Percentiles rank a stretch among this genome's conserved stretches.
Evolutionary conservation across 2,797 vertebrate genomes (phyloP).

Genomic region (Rhabdophis nuchalis): DNA sequence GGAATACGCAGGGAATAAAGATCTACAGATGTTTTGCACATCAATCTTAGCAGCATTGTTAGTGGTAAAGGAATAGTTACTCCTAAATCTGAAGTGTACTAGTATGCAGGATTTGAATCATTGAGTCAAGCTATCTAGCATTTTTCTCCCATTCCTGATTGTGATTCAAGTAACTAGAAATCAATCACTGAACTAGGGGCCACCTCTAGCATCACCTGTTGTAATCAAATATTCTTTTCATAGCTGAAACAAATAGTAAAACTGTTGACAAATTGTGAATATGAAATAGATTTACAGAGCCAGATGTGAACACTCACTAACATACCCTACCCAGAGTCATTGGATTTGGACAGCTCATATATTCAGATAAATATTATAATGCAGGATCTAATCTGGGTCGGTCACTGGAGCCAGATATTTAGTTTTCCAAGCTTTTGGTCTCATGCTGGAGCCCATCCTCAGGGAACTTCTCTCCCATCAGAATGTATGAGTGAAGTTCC

Average conservation of each 20-base stretch:
- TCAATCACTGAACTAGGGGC: background rate
- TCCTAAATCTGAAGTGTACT: background rate
- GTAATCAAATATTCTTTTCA: background rate
- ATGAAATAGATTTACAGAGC: background rate
- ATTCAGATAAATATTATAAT: background rate
- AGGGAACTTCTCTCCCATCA: background rate
- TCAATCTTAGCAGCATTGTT: background rate
- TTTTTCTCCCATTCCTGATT: background rate
- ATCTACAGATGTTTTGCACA: background rate
- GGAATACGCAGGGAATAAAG: background rate
- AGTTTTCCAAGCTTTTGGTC: background rate
- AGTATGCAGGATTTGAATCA: background rate
- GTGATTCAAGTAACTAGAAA: background rate
- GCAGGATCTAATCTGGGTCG: background rate
- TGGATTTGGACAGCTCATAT: background rate
- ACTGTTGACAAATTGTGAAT: background rate
- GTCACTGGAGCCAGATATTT: background rate
- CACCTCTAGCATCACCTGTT: background rate
- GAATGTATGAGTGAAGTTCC: background rate
- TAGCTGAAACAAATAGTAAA: background rate
- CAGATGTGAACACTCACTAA: background rate
- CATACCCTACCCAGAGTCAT: background rate
- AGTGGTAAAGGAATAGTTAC: background rate
- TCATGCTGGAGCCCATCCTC: background rate
- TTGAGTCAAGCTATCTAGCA: background rate